Evolutionary conservation across 2,797 vertebrate species (phyloP).

Genomic region (Vireo griseus): DNA sequence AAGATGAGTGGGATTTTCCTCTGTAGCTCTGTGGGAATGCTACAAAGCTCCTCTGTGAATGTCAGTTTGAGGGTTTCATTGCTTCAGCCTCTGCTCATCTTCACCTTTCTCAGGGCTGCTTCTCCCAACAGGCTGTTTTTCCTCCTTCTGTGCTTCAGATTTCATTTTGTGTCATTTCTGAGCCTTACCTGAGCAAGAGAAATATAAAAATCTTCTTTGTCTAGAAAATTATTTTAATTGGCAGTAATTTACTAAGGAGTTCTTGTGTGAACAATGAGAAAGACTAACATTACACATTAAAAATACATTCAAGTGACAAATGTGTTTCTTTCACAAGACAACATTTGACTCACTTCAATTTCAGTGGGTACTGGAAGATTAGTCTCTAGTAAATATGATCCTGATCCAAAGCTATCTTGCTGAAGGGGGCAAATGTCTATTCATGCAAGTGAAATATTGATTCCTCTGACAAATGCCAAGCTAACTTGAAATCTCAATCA

Average conservation of each 20-base stretch:
- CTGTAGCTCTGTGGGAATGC: background rate
- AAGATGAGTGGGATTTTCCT: background rate
- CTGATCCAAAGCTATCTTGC: background rate
- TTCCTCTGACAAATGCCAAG: background rate
- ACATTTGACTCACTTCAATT: background rate
- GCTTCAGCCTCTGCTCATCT: background rate
- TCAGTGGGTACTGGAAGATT: background rate
- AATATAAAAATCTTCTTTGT: background rate
- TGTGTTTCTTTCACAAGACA: background rate
- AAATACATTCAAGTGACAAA: conserved; percentile 1
- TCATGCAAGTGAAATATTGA: background rate
- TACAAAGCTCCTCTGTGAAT: background rate
- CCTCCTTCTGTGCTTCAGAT: background rate
- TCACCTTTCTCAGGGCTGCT: background rate
- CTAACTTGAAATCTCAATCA: background rate
- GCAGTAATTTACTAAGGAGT: background rate
- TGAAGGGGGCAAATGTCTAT: background rate
- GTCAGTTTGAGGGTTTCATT: background rate
- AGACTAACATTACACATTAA: background rate
- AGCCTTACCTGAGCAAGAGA: background rate
- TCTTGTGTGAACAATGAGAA: background rate
- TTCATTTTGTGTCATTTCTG: background rate
- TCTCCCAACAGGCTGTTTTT: background rate
- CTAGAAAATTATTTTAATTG: conserved; percentile 13
- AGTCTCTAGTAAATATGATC: background rate